Conservation (phyloP, 1,140 invertebrate genomes). For the Eriosoma lanigerum region DNA sequence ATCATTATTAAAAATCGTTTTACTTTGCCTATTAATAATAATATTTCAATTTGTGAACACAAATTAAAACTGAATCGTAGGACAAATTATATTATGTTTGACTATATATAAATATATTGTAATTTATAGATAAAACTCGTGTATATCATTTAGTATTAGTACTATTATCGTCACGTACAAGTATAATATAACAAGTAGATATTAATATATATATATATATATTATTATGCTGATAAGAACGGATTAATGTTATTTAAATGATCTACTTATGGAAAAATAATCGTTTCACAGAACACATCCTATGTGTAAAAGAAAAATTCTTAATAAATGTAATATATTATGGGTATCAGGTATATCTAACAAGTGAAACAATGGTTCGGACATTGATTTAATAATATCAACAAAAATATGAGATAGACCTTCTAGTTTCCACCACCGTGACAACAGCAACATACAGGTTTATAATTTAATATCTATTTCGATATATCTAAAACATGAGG, state of each 20-base stretch:
- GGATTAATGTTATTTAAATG: conserved; percentile 1
- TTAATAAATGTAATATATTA: neutral
- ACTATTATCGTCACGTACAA: conserved; percentile 15
- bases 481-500: too few relatives aligned
- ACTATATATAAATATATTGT: too few relatives aligned
- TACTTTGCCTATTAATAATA: neutral
- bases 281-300: neutral
- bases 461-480: too few relatives aligned
- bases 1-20: neutral
- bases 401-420: neutral
- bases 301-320: neutral
- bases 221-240: neutral
- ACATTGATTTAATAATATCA: neutral
- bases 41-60: neutral
- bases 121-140: too few relatives aligned
- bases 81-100: neutral
- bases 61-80: neutral
- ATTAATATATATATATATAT: neutral
- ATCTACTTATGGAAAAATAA: neutral
- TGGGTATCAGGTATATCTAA: neutral
- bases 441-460: too few relatives aligned
- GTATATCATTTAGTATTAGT: neutral
- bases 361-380: neutral
- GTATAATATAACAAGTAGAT: too few relatives aligned
- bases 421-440: too few relatives aligned